Percentiles rank a stretch among this genome's conserved stretches.
Conservation (phyloP, 2,797 vertebrate genomes). For the Nasua narica region DNA sequence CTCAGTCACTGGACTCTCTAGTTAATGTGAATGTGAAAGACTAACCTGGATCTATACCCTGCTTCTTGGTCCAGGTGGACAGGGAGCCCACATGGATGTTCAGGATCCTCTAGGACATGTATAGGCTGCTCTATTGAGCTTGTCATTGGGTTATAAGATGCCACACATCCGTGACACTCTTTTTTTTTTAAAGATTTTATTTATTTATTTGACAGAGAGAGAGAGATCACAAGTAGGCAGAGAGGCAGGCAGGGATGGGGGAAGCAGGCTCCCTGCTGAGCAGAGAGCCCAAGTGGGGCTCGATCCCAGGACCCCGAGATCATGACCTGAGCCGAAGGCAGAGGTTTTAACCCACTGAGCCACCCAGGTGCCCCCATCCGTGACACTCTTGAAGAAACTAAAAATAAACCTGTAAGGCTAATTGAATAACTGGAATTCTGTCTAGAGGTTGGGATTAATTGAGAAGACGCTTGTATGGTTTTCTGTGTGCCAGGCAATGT, state of each 20-base stretch:
- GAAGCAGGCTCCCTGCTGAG: no score
- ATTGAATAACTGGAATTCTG: not conserved
- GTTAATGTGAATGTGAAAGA: not conserved
- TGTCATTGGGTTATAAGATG: not conserved
- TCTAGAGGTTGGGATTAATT: not conserved
- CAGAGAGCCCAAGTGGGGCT: no score
- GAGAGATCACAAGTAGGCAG: no score
- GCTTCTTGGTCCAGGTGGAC: not conserved
- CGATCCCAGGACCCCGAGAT: no score
- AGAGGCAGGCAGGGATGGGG: no score
- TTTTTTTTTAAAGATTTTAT: no score
- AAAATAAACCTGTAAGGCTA: not conserved
- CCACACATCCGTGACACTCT: not conserved
- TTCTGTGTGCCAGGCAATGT: not conserved
- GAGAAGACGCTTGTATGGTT: not conserved
- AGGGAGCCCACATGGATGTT: not conserved
- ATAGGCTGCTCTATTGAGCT: not conserved
- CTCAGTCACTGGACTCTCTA: not conserved
- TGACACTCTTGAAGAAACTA: not conserved
- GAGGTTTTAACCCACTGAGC: no score
- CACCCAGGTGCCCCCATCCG: no score
- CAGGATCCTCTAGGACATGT: not conserved
- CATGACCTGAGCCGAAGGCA: no score
- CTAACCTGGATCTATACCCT: not conserved
- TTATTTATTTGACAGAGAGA: no score